Base-by-base conservation (phyloP, 2,888 invertebrate genomes). In the Xestia c-nigrum region DNA sequence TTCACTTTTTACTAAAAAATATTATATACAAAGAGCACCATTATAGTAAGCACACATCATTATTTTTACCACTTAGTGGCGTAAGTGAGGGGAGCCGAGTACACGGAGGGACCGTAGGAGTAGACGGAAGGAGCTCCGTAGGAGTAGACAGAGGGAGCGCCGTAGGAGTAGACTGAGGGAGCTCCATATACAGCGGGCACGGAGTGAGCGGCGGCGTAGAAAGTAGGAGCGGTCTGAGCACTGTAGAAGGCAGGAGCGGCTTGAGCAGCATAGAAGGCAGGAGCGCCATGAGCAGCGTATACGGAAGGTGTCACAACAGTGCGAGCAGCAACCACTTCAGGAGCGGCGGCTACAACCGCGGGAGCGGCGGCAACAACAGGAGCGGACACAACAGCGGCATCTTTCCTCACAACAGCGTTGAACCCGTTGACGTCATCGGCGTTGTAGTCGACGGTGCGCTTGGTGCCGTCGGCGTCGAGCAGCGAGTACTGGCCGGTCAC, bases 401-500 rank as follows among this genome's bases (percentile, higher is more conserved):
- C 96, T 82, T 96, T 96, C 87, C 95, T 96, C 9, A 97, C 97
- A 65, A 97, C 96, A 73, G 97, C 97, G 92, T 97, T 97, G 94
- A 97, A 97, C 10, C 97, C 97, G 69, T 94, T 94, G 72, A 96
- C 88, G 79, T 96, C 95, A 88, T 96, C 96, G 78, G 97, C 97
- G 67, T 96, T 92, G 92, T 97, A 97, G 91, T 97, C 97, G 0
- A 97, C 97, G 66, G 94, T 96, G 76, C 97, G 95, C 88, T 94
- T 95, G 82, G 96, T 97, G 88, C 97, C 97, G 84, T 97, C 97
- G 46, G 97, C 87, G 68, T 97, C 97, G 43, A 94, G 91, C 69
- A 97, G 93, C 57, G 97, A 97, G 94, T 97, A 97, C 89, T 97
- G 96, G 78, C 97, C 97, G 84, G 93, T 90, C 47, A 97, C 97